A percentile compares a stretch with the other conserved stretches of the same genome.
phyloP scores from a whole-genome alignment of 1,140 invertebrate genomes.

The Muscidifurax raptorellus region DNA sequence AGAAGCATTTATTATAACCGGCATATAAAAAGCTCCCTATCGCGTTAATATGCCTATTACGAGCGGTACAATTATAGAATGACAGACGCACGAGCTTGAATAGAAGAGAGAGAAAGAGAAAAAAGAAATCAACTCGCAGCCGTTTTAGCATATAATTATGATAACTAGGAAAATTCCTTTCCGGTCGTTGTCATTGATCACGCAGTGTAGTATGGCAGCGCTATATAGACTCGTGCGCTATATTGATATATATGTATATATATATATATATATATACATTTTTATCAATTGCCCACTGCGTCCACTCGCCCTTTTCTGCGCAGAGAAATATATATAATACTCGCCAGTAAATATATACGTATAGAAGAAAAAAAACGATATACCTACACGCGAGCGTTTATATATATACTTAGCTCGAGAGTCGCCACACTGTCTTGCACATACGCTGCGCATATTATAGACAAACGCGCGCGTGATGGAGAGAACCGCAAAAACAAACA shows the following conservation, averaged over 20 bases:
- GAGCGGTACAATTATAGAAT: not conserved
- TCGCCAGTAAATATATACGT: no score
- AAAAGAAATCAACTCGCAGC: not conserved
- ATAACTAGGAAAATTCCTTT: slow-evolving; percentile 39
- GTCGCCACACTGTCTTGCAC: slow-evolving; percentile 37
- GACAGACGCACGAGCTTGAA: not conserved
- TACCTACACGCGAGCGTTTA: not conserved
- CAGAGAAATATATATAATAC: not conserved
- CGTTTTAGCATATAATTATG: slow-evolving; percentile 47
- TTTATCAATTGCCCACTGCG: not conserved
- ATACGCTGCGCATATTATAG: not conserved
- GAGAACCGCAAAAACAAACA: slow-evolving; percentile 16
- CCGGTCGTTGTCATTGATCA: slow-evolving; percentile 40
- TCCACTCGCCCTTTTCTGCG: not conserved
- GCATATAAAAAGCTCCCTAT: not conserved
- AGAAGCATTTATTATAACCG: not conserved
- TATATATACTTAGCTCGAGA: not conserved
- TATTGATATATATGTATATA: no score
- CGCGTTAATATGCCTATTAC: not conserved
- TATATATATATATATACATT: no score
- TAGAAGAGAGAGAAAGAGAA: not conserved
- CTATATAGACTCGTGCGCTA: not conserved
- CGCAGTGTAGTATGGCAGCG: not conserved
- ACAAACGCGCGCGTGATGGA: not conserved
- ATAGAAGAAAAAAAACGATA: not conserved